Base-by-base conservation (phyloP, 2,888 invertebrate genomes). In the Elgonia sp. region DNA sequence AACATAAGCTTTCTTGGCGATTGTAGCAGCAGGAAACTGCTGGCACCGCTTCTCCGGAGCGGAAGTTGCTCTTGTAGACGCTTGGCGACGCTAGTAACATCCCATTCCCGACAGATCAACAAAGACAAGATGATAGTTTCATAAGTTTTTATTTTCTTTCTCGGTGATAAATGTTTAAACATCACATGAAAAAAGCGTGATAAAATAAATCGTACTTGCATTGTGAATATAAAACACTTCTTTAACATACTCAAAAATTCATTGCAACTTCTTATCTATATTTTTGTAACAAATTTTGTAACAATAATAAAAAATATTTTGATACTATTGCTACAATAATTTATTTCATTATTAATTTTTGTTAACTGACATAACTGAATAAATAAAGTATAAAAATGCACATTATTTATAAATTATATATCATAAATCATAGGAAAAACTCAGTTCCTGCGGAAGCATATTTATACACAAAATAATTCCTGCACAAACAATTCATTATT, bases 11-110 rank as follows among this genome's bases (percentile, higher is more conserved):
- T 84, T 82, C 84, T 84, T 87, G 77, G 82, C 84, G 82, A 87
- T 82, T 73, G 84, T 70, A 50, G 62, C 16, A 40, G 55, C 86
- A 82, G 86, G 81, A 89, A 87, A 63, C 86, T 84, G 82, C 79
- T 82, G 86, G 81, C 86, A 86, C 69, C 72, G 73, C 84, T 81
- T 72, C 69, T 86, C 73, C 80, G 37, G 37, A 84, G 67, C 86
- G 89, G 89, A 89, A 84, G 84, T 83, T 86, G 57, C 84, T 84
- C 86, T 89, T 80, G 77, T 84, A 81, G 86, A 67, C 80, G 86
- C 69, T 86, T 76, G 84, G 89, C 84, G 86, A 89, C 86, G 77
- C 63, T 72, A 53, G 62, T 50, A 84, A 84, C 84, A 69, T 72
- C 42, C 63, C 67, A 67, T 81, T 73, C 73, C 55, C 72, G 40